A percentile compares a stretch with the other conserved stretches of the same genome.
Evolutionary conservation across 1,140 invertebrate genomes (phyloP).

Genomic region (Cataglyphis hispanica): DNA sequence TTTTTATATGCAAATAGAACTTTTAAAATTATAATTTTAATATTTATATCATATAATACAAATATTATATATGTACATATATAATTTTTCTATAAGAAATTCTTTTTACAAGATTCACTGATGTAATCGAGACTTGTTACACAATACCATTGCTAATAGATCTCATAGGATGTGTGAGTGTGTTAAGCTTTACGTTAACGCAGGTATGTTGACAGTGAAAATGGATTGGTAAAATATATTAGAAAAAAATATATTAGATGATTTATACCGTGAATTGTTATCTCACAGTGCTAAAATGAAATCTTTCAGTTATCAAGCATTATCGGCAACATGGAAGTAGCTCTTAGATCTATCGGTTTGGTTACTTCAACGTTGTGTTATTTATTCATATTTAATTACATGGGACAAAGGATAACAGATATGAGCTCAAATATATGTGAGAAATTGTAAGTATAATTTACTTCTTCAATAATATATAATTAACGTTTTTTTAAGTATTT

Average conservation of each 20-base stretch:
- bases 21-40: background rate
- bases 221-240: background rate
- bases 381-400: background rate
- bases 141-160: background rate
- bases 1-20: background rate
- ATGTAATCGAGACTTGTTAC: background rate
- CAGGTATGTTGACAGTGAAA: slow-evolving; percentile 12
- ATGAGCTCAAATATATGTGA: background rate
- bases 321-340: background rate
- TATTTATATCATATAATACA: background rate
- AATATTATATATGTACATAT: no score
- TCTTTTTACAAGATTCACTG: slow-evolving; percentile 30
- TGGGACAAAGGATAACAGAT: slow-evolving; percentile 29
- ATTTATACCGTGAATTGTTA: background rate
- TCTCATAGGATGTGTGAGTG: background rate
- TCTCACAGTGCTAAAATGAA: background rate
- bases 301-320: slow-evolving; percentile 14
- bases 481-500: background rate
- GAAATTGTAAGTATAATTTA: slow-evolving; percentile 11
- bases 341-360: background rate
- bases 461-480: background rate
- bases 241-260: no score
- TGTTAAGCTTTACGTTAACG: background rate
- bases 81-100: background rate
- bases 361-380: background rate